Evolutionary conservation across 2,888 invertebrate genomes (phyloP).

Genomic region (Oligia latruncula): DNA sequence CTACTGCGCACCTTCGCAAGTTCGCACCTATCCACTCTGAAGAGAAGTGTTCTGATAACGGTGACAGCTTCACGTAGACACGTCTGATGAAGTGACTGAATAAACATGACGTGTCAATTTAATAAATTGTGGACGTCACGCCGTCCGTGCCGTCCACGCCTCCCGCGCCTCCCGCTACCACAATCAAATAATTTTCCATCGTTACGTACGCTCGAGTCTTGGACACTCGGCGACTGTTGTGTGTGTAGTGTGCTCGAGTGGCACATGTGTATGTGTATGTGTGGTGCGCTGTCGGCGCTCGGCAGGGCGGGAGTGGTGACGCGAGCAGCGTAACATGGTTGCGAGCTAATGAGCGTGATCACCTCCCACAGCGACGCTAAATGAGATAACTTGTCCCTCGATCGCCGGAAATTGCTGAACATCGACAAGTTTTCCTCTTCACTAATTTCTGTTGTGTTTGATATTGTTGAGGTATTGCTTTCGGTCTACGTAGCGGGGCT

Average conservation of each 20-base stretch:
- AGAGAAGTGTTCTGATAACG: slow-evolving; percentile 26
- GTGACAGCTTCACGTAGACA: slow-evolving; percentile 28
- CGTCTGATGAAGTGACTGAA: slow-evolving; percentile 42
- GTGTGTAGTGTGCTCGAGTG: neutral
- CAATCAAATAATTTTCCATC: slow-evolving; percentile 63
- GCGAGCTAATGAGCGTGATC: slow-evolving; percentile 57
- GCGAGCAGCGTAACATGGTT: slow-evolving; percentile 22
- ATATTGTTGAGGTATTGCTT: slow-evolving; percentile 5
- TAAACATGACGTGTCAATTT: slow-evolving; percentile 58
- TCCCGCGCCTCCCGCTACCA: slow-evolving; percentile 2
- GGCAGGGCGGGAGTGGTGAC: slow-evolving; percentile 24
- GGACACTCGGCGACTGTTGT: slow-evolving; percentile 4
- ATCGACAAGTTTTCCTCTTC: slow-evolving; percentile 25
- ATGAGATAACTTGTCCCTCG: slow-evolving; percentile 41
- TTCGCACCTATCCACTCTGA: neutral
- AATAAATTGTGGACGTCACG: slow-evolving; percentile 49
- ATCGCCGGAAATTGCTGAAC: slow-evolving; percentile 32
- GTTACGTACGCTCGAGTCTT: slow-evolving; percentile 28
- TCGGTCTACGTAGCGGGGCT: neutral
- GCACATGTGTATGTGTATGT: neutral
- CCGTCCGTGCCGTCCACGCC: neutral
- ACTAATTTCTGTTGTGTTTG: slow-evolving; percentile 13
- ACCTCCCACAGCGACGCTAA: slow-evolving; percentile 52
- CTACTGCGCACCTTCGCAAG: neutral
- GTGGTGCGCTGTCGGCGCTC: slow-evolving; percentile 1